Conservation (phyloP, 2,797 vertebrate genomes). For the Lycodopsis pacificus region DNA sequence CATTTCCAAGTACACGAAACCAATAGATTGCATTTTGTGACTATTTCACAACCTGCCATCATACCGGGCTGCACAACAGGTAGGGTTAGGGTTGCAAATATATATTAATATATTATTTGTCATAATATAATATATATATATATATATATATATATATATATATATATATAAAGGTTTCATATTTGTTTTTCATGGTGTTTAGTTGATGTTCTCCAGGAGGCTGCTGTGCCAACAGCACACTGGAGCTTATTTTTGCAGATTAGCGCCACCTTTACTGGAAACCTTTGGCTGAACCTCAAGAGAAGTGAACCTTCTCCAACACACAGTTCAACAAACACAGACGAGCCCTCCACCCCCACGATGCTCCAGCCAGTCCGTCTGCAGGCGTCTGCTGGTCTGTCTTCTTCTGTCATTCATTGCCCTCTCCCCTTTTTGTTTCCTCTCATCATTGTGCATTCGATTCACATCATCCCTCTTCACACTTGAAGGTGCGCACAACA, state of each 20-base stretch:
- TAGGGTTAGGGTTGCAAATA: too few relatives aligned
- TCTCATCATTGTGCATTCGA: neutral
- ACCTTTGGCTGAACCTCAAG: constrained; percentile 64
- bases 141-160: too few relatives aligned
- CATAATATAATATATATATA: too few relatives aligned
- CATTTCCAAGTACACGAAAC: too few relatives aligned
- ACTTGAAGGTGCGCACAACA: too few relatives aligned
- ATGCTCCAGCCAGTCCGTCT: constrained; percentile 28
- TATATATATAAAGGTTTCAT: neutral
- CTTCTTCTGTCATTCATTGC: neutral
- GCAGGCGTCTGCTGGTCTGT: neutral
- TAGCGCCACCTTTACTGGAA: constrained; percentile 27
- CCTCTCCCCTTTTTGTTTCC: neutral
- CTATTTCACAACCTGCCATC: too few relatives aligned
- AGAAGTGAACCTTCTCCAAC: constrained; percentile 34
- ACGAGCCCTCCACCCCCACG: constrained; percentile 25
- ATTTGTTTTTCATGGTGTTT: neutral
- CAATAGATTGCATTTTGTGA: too few relatives aligned
- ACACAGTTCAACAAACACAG: constrained; percentile 47
- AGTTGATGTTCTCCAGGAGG: constrained; percentile 19
- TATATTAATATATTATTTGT: too few relatives aligned
- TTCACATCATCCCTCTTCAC: neutral
- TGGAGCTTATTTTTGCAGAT: constrained; percentile 30
- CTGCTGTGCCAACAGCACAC: constrained; percentile 1
- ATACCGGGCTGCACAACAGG: too few relatives aligned